A percentile compares a stretch with the other conserved stretches of the same genome.
Conservation (phyloP, 2,797 vertebrate species). For the Manis pentadactyla region DNA sequence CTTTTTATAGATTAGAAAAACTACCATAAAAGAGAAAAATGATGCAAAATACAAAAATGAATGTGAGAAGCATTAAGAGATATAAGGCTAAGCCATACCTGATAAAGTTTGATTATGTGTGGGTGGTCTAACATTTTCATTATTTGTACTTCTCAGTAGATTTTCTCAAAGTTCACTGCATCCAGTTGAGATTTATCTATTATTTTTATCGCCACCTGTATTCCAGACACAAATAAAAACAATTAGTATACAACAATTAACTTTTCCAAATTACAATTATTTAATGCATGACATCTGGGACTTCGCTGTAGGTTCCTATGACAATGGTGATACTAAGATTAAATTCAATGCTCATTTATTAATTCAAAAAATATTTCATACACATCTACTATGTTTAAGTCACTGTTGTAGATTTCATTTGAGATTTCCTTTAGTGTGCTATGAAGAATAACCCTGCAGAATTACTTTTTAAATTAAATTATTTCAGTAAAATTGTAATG, state of each 20-base stretch:
- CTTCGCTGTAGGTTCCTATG: not conserved
- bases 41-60: not conserved
- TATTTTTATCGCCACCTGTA: slow-evolving; percentile 99
- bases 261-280: slow-evolving; percentile 27
- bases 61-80: not conserved
- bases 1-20: slow-evolving; percentile 15
- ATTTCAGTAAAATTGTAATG: slow-evolving; percentile 11
- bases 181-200: slow-evolving; percentile 99
- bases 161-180: slow-evolving; percentile 98
- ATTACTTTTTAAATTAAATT: slow-evolving; percentile 52
- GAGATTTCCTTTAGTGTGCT: not conserved
- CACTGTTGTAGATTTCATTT: not conserved
- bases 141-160: slow-evolving; percentile 98
- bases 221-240: slow-evolving; percentile 67
- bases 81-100: slow-evolving; percentile 87
- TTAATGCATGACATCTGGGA: not conserved
- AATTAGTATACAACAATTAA: slow-evolving; percentile 48
- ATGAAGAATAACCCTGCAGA: slow-evolving; percentile 1
- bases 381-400: not conserved
- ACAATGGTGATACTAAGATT: not conserved
- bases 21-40: slow-evolving; percentile 49
- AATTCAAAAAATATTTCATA: slow-evolving; percentile 11
- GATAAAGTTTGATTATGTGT: slow-evolving; percentile 98
- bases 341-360: slow-evolving; percentile 14
- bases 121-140: slow-evolving; percentile 99